Conservation (phyloP, 2,113 vertebrate species). For the Petromus typicus region DNA sequence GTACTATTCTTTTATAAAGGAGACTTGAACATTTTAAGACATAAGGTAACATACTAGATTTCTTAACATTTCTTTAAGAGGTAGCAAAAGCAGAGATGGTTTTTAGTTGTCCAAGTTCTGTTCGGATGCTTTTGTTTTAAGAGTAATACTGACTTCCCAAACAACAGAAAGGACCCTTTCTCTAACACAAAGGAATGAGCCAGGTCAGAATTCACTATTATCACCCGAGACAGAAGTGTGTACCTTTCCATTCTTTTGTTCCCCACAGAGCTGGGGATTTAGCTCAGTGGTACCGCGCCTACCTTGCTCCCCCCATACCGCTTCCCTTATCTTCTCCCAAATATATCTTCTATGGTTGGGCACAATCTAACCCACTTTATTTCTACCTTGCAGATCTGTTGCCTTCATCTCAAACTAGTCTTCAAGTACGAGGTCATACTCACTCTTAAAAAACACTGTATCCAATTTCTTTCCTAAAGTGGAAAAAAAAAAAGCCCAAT, state of each 20-base stretch:
- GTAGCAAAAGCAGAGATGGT: slow-evolving; percentile 61
- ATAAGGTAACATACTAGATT: slow-evolving; percentile 2
- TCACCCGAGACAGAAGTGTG: neutral
- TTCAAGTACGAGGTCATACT: neutral
- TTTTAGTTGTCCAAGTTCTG: slow-evolving; percentile 56
- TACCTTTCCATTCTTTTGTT: neutral
- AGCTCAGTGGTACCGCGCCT: too few species aligned
- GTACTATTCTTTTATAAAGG: slow-evolving; percentile 45
- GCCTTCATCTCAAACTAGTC: neutral
- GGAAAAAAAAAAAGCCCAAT: neutral
- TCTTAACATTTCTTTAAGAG: slow-evolving; percentile 74
- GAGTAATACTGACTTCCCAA: slow-evolving; percentile 14
- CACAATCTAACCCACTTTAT: neutral
- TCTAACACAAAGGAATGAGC: slow-evolving; percentile 8
- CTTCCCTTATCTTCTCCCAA: neutral
- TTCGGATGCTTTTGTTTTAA: slow-evolving; percentile 53
- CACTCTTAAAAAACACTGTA: neutral
- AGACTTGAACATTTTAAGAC: slow-evolving; percentile 26
- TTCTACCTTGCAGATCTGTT: neutral
- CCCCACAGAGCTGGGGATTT: neutral
- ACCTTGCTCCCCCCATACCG: neutral
- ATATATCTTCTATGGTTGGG: neutral
- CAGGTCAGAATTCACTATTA: slow-evolving; percentile 10
- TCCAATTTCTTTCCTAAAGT: slow-evolving; percentile 7
- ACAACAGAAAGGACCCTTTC: slow-evolving; percentile 23